A percentile compares a stretch with the other conserved stretches of the same genome.
These are phyloP conservation scores for Acipenser ruthenus DNA, from an alignment of 2,797 vertebrate genomes.

Conservation along the genomic window DNA sequence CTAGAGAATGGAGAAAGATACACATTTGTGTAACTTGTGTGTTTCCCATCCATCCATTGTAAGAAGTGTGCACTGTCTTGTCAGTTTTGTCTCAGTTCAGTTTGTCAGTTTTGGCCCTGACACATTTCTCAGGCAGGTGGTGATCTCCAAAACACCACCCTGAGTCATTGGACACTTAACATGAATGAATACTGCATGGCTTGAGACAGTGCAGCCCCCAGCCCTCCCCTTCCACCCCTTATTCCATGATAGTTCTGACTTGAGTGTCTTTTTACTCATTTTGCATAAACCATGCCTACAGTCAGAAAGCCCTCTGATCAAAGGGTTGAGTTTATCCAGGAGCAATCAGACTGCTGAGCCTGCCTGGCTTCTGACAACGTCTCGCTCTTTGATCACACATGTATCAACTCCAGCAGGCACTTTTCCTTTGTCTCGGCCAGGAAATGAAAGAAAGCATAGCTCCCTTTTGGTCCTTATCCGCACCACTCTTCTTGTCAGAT, in stretches of 20 bases:
- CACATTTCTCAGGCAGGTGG: no score
- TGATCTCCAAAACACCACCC: background rate
- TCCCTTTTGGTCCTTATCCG: conserved; percentile 68
- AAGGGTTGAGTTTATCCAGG: conserved; percentile 66
- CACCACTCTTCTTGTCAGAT: conserved; percentile 65
- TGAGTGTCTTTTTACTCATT: conserved; percentile 35
- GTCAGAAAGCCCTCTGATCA: conserved; percentile 71
- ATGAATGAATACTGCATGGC: background rate
- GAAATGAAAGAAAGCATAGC: conserved; percentile 77
- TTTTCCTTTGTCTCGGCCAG: conserved; percentile 73
- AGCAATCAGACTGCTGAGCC: conserved; percentile 68
- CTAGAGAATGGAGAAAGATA: no score
- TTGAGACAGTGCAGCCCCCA: conserved; percentile 6
- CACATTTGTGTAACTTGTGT: no score
- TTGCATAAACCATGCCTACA: conserved; percentile 65
- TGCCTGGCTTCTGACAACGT: conserved; percentile 67
- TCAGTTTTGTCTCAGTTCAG: no score
- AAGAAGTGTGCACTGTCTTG: no score
- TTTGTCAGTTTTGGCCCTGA: no score
- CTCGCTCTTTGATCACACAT: conserved; percentile 81
- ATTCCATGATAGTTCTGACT: conserved; percentile 22
- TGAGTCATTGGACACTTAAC: background rate
- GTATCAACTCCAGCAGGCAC: conserved; percentile 73
- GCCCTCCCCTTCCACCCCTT: conserved; percentile 17
- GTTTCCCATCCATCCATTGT: no score